Evolutionary conservation across 2,113 vertebrate species (phyloP).

Genomic region (Oncorhynchus masou): DNA sequence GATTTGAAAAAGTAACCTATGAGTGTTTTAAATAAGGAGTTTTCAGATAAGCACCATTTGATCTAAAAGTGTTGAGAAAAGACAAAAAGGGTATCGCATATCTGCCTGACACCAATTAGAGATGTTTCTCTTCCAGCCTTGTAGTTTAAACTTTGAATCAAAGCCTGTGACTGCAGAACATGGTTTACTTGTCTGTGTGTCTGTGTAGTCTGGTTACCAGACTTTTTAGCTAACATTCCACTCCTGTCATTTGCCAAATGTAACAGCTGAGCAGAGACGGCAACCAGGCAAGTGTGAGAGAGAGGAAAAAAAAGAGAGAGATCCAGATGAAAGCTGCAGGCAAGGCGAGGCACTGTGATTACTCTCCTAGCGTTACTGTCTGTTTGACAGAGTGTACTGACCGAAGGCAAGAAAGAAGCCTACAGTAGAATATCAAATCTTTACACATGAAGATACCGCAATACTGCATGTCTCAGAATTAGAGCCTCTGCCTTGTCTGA

Average conservation of each 20-base stretch:
- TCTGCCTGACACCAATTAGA: not conserved
- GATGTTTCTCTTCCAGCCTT: not conserved
- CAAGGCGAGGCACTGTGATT: not conserved
- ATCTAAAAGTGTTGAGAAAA: not conserved
- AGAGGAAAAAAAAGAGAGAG: not conserved
- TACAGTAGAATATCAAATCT: not conserved
- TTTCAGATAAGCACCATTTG: not conserved
- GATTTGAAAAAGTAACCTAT: no score
- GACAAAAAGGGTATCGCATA: not conserved
- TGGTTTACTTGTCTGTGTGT: no score
- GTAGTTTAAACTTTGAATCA: no score
- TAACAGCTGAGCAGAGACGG: no score
- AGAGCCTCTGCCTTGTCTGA: conserved; percentile 6
- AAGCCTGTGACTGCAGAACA: no score
- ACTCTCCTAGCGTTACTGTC: not conserved
- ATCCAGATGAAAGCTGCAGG: conserved; percentile 7
- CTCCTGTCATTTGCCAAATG: no score
- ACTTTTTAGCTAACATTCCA: no score
- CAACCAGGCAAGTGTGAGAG: not conserved
- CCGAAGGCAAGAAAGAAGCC: not conserved
- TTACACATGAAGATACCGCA: no score
- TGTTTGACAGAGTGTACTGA: not conserved
- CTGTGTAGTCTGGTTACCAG: no score
- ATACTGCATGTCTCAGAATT: no score
- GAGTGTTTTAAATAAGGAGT: not conserved